Conservation (phyloP, 2,797 vertebrate genomes). For the Etheostoma perlongum region DNA sequence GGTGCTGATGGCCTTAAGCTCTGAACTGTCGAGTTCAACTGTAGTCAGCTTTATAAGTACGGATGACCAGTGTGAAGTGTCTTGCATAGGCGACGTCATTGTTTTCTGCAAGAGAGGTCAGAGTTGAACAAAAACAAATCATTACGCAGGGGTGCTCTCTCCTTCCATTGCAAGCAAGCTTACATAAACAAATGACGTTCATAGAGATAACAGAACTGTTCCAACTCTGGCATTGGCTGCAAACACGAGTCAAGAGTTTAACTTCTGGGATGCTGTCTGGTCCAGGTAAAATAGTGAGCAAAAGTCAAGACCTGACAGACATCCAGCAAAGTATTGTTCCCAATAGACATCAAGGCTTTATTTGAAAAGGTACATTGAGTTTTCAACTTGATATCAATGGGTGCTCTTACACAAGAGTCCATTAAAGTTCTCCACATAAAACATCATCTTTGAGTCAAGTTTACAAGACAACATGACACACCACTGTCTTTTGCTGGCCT, state of each 20-base stretch:
- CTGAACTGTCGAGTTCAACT: conserved; percentile 18
- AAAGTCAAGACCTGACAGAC: conserved; percentile 21
- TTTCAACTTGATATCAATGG: conserved; percentile 5
- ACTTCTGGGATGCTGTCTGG: conserved; percentile 19
- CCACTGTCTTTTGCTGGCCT: not conserved
- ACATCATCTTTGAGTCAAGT: not conserved
- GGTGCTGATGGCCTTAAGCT: not conserved
- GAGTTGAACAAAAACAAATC: conserved; percentile 61
- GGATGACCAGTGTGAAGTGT: conserved; percentile 15
- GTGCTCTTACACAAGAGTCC: not conserved
- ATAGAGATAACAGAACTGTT: conserved; percentile 43
- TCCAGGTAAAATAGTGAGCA: conserved; percentile 33
- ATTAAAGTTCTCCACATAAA: not conserved
- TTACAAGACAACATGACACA: not conserved
- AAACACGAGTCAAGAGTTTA: conserved; percentile 44
- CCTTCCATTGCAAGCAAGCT: conserved; percentile 38
- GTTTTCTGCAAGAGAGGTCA: conserved; percentile 40
- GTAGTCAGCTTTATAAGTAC: not conserved
- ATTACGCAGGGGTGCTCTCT: conserved; percentile 44
- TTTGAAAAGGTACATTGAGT: conserved; percentile 18
- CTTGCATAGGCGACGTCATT: conserved; percentile 18
- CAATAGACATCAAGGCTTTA: not conserved
- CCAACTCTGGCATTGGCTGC: conserved; percentile 38
- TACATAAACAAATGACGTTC: conserved; percentile 60
- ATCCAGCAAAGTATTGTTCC: conserved; percentile 5